Evolutionary conservation across 2,888 invertebrate genomes (phyloP), one percentile per base, ranked within the genome.

Genomic region (Augochlorella aurata): DNA sequence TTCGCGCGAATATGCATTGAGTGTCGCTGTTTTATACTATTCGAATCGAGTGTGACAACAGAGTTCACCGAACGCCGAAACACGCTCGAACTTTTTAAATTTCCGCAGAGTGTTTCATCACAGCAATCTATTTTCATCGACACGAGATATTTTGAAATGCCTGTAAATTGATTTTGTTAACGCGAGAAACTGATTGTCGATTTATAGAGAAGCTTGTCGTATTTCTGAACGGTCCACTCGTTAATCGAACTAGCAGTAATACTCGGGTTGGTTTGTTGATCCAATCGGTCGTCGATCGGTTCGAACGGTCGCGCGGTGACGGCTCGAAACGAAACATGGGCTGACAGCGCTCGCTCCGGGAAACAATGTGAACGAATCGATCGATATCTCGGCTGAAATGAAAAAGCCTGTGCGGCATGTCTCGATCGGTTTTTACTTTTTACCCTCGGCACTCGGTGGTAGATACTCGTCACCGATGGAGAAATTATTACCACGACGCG

Each of bases 341-440:
- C 16, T 18, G 18, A 18, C 29, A 29, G 29, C 38, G 54, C 52
- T 49, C 4, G 66, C 61, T 52, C 7, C 44, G 49, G 38, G 24
- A 67, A 29, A 76, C 76, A 68, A 68, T 72, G 47, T 67, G 10
- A 24, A 29, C 49, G 49, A 67, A 72, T 80, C 79, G 79, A 76
- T 80, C 58, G 21, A 58, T 58, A 58, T 58, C 58, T 58, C 24
- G 58, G 24, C 24, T 14, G 58, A 58, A 58, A 58, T 24, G 58
- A 58, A 58, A 21, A 7, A 58, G 5, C 14, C 58, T 12, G 58
- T 14, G 24, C 24, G 58, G 9, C 50, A 7, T 24, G 12, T 2
- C 14, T 58, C 58, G 58, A 58, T 58, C 58, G 58, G 38, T 38
- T 38, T 38, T 38, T 38, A 38, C 38, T 38, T 38, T 38, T 38